These are phyloP conservation scores for Callosobruchus maculatus DNA, from an alignment of 2,888 invertebrate species.

Conservation along the genomic window DNA sequence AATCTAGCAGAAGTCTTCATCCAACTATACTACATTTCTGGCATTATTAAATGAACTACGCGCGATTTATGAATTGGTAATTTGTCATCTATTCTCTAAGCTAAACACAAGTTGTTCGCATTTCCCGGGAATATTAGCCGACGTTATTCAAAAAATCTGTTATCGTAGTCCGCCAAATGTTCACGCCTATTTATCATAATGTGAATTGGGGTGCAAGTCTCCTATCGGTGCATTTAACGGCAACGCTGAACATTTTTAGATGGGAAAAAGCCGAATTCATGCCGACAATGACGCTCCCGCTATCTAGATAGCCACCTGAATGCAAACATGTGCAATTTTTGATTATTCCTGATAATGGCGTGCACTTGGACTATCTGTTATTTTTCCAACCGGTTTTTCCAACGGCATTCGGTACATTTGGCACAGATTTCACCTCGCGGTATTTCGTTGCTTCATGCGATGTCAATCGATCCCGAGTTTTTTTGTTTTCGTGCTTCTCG, in stretches of 20 bases:
- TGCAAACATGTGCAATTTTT: constrained; percentile 45
- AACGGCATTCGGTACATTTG: constrained; percentile 1
- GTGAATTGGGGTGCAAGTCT: not conserved
- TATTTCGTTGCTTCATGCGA: not conserved
- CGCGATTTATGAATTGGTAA: not conserved
- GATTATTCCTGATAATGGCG: constrained; percentile 39
- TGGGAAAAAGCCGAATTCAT: constrained; percentile 24
- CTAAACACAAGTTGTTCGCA: not conserved
- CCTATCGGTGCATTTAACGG: not conserved
- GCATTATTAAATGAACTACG: not conserved
- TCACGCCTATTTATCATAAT: not conserved
- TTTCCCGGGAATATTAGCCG: not conserved
- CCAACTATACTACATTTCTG: no score
- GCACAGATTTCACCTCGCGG: not conserved
- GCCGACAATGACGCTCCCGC: constrained; percentile 21
- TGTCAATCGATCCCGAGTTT: not conserved
- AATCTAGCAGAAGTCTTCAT: no score
- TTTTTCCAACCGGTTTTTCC: constrained; percentile 22
- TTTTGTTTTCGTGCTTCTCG: not conserved
- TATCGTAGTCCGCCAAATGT: not conserved
- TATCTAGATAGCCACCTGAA: constrained; percentile 30
- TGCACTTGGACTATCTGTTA: constrained; percentile 29
- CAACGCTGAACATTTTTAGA: constrained; percentile 1
- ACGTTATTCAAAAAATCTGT: not conserved
- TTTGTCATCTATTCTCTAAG: not conserved